phyloP scores from a whole-genome alignment of 2,113 vertebrate genomes.

The Anguilla rostrata region DNA sequence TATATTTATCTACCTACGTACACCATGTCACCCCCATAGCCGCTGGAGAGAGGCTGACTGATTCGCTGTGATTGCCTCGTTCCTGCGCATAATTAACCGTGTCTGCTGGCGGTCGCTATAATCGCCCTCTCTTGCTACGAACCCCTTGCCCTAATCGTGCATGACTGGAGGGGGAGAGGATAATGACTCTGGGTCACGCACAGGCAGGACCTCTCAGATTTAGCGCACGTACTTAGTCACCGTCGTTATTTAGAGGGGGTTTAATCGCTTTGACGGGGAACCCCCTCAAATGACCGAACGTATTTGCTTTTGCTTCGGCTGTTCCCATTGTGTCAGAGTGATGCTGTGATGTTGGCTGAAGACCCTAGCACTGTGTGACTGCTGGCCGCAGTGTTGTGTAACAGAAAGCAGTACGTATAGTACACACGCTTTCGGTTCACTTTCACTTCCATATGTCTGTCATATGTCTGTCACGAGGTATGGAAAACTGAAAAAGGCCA shows the following conservation, averaged over 20 bases:
- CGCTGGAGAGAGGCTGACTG: slow-evolving; percentile 32
- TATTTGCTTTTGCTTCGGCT: not conserved
- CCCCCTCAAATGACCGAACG: not conserved
- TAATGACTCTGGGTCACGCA: slow-evolving; percentile 25
- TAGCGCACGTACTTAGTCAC: slow-evolving; percentile 32
- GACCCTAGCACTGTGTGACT: not conserved
- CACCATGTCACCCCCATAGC: not conserved
- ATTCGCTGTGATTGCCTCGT: slow-evolving; percentile 30
- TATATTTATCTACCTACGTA: not conserved
- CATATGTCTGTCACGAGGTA: not conserved
- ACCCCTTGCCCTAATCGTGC: slow-evolving; percentile 38
- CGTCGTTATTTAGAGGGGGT: not conserved
- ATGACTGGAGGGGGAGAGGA: slow-evolving; percentile 42
- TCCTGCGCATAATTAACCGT: slow-evolving; percentile 32
- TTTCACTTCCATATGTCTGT: not conserved
- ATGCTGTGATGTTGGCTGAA: not conserved
- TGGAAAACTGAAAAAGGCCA: too few species aligned
- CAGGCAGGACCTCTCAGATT: slow-evolving; percentile 42
- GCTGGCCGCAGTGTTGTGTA: not conserved
- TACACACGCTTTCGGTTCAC: not conserved
- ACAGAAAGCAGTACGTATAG: not conserved
- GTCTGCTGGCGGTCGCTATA: slow-evolving; percentile 29
- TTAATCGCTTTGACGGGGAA: not conserved
- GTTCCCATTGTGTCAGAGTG: not conserved
- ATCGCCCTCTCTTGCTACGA: not conserved